phyloP scores from a whole-genome alignment of 2,797 vertebrate genomes.

The Sitta carolinensis region DNA sequence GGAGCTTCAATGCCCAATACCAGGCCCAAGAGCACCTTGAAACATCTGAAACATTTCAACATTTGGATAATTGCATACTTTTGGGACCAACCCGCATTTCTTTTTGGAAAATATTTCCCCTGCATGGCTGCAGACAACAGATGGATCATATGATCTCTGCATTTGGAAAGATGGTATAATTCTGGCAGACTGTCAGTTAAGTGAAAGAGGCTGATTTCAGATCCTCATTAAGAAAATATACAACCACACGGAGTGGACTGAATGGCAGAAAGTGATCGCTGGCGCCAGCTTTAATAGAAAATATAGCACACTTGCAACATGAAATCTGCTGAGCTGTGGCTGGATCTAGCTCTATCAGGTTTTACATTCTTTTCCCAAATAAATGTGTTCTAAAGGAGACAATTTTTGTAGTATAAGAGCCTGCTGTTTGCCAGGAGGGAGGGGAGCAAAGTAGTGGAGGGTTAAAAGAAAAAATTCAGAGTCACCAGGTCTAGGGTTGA shows the following conservation, averaged over 20 bases:
- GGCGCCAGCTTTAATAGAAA: slow-evolving; percentile 51
- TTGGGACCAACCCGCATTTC: slow-evolving; percentile 53
- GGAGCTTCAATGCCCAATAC: slow-evolving; percentile 22
- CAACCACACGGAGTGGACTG: slow-evolving; percentile 8
- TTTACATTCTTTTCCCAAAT: slow-evolving; percentile 17
- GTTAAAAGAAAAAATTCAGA: background rate
- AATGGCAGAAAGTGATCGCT: slow-evolving; percentile 38
- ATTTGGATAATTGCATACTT: slow-evolving; percentile 53
- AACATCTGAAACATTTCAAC: slow-evolving; percentile 67
- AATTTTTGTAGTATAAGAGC: background rate
- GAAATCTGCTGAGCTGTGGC: slow-evolving; percentile 38
- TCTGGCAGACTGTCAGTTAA: slow-evolving; percentile 61
- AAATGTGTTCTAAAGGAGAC: background rate
- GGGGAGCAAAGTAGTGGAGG: background rate
- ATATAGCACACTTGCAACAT: slow-evolving; percentile 10
- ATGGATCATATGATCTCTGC: slow-evolving; percentile 64
- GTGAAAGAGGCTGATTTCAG: slow-evolving; percentile 52
- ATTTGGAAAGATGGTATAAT: slow-evolving; percentile 66
- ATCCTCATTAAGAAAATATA: slow-evolving; percentile 59
- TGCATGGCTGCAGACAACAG: slow-evolving; percentile 57
- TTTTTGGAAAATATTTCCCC: slow-evolving; percentile 43
- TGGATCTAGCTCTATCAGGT: background rate
- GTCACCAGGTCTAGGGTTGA: fast-evolving
- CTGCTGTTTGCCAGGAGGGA: background rate
- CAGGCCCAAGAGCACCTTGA: slow-evolving; percentile 59